These are phyloP conservation scores for Drosophila kanapiae DNA, from an alignment of 1,140 invertebrate genomes.

Conservation along the genomic window DNA sequence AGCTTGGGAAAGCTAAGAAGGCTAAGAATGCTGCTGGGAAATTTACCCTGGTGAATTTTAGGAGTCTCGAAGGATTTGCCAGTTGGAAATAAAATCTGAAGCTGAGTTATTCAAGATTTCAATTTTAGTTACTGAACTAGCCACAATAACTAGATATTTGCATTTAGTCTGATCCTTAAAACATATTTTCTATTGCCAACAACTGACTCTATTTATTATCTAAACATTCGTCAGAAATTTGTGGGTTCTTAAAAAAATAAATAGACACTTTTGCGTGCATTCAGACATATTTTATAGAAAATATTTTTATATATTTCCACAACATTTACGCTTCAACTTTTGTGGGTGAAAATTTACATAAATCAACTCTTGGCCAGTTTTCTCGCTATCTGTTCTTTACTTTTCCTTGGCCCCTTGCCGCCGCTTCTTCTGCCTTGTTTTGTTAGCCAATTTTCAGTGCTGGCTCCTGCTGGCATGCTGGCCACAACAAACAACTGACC, in stretches of 20 bases:
- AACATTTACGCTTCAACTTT: slow-evolving; percentile 29
- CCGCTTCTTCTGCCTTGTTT: slow-evolving; percentile 15
- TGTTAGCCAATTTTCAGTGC: slow-evolving; percentile 54
- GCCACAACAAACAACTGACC: slow-evolving; percentile 67
- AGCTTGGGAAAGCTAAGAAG: not conserved
- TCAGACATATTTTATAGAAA: slow-evolving; percentile 29
- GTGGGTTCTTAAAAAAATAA: not conserved
- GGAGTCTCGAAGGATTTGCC: not conserved
- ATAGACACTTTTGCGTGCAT: not conserved
- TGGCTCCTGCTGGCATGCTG: slow-evolving; percentile 42
- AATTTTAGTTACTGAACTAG: not conserved
- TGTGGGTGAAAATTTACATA: slow-evolving; percentile 44
- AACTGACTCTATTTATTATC: not conserved
- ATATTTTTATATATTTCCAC: slow-evolving; percentile 20
- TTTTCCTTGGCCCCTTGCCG: not conserved
- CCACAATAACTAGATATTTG: not conserved
- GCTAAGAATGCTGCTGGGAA: not conserved
- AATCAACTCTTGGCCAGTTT: slow-evolving; percentile 40
- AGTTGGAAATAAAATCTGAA: not conserved
- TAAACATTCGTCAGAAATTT: slow-evolving; percentile 2
- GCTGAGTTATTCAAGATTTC: no score
- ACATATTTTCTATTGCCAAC: not conserved
- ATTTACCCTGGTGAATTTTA: not conserved
- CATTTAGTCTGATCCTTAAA: not conserved
- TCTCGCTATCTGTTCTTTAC: slow-evolving; percentile 26